Conservation (phyloP, 2,888 invertebrate species). For the Noctua janthe region DNA sequence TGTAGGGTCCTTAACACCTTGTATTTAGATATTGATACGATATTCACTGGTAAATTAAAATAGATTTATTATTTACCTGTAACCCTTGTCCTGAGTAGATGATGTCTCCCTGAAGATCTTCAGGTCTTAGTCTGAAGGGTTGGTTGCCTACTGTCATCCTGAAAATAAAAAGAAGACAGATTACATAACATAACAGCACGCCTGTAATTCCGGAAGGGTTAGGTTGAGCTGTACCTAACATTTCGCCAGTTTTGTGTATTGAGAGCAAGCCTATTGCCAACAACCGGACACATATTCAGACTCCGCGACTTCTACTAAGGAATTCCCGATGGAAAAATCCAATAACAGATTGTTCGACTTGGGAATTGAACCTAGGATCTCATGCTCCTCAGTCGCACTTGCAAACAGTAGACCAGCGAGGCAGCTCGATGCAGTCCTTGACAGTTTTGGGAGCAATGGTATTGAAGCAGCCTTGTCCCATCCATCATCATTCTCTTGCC, state of each 20-base stretch:
- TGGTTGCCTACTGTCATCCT: conserved; percentile 80
- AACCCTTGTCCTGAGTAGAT: conserved; percentile 89
- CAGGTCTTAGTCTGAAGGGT: conserved; percentile 82
- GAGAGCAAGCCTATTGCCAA: no score
- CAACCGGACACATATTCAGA: no score
- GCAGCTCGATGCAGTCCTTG: background rate
- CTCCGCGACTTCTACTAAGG: background rate
- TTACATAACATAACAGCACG: background rate
- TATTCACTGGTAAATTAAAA: background rate
- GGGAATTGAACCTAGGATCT: background rate
- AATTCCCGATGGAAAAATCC: background rate
- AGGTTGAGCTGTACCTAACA: background rate
- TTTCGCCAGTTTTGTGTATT: no score
- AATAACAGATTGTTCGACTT: background rate
- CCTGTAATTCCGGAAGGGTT: no score
- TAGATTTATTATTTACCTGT: conserved; percentile 76
- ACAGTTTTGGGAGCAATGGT: background rate
- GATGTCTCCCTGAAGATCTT: conserved; percentile 86
- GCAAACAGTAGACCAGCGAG: no score
- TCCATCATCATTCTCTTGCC: background rate
- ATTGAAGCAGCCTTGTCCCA: background rate
- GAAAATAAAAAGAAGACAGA: conserved; percentile 55
- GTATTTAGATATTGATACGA: background rate
- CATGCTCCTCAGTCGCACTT: background rate
- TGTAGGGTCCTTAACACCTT: background rate